phyloP scores from a whole-genome alignment of 2,888 invertebrate genomes.

The Dasypolia templi region DNA sequence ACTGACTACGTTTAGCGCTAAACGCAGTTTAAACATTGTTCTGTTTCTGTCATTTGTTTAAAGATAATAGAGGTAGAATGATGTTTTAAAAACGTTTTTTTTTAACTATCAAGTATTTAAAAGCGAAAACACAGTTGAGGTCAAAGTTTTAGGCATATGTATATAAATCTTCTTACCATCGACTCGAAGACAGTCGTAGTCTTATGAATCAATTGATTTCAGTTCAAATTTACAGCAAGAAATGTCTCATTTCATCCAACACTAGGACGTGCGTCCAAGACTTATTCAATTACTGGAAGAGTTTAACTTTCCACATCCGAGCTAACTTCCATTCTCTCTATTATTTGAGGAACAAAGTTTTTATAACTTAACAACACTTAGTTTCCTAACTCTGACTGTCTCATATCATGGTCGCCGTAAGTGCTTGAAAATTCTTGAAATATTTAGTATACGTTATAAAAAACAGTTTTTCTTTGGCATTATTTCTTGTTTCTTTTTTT shows the following conservation, averaged over 20 bases:
- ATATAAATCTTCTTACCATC: neutral
- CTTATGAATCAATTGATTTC: neutral
- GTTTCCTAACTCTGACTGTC: constrained; percentile 20
- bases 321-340: constrained; percentile 26
- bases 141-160: neutral
- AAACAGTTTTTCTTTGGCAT: neutral
- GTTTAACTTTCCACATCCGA: constrained; percentile 38
- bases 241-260: constrained; percentile 8
- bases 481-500: too few relatives aligned
- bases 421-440: neutral
- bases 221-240: neutral
- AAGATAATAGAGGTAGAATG: neutral
- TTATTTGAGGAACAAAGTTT: constrained; percentile 40
- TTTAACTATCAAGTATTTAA: too few relatives aligned
- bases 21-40: neutral
- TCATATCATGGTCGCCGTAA: constrained; percentile 18
- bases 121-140: neutral
- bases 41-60: neutral
- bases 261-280: constrained; percentile 2
- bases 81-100: neutral
- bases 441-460: too few relatives aligned
- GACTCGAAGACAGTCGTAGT: neutral
- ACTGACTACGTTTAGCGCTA: neutral
- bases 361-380: constrained; percentile 38
- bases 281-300: constrained; percentile 50